These are phyloP conservation scores for Pseudomyrmex gracilis DNA, from an alignment of 1,140 invertebrate genomes.

Conservation along the genomic window DNA sequence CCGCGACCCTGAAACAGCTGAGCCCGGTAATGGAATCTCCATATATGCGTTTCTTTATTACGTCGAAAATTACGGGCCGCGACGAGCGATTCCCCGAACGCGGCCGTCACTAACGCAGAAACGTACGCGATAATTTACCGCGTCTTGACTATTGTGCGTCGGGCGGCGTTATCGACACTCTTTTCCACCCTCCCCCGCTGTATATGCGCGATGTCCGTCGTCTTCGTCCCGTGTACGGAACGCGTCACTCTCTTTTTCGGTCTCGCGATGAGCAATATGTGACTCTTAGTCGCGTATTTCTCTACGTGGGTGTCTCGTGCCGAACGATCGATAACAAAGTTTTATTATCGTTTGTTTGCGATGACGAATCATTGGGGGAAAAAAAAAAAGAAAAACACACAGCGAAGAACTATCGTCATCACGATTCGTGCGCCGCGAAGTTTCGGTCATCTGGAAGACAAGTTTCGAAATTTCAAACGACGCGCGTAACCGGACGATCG, in stretches of 20 bases:
- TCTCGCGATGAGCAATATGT: neutral
- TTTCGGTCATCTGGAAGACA: neutral
- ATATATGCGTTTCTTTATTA: slow-evolving; percentile 73
- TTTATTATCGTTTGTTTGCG: slow-evolving; percentile 4
- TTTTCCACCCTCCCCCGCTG: neutral
- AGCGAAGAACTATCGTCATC: neutral
- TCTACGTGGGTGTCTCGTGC: slow-evolving; percentile 19
- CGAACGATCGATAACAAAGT: slow-evolving; percentile 1
- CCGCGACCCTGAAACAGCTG: slow-evolving; percentile 72
- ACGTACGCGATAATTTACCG: slow-evolving; percentile 62
- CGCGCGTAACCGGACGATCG: neutral
- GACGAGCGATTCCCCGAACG: slow-evolving; percentile 60
- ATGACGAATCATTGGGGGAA: neutral
- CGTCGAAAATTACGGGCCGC: slow-evolving; percentile 71
- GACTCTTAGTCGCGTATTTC: neutral
- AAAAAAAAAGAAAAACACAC: neutral
- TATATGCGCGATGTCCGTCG: neutral
- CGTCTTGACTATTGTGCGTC: slow-evolving; percentile 45
- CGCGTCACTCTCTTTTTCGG: slow-evolving; percentile 12
- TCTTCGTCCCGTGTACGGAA: neutral
- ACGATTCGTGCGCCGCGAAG: no score
- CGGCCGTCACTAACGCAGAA: slow-evolving; percentile 52
- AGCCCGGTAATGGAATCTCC: slow-evolving; percentile 73
- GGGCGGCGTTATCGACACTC: slow-evolving; percentile 31
- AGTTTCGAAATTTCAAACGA: slow-evolving; percentile 12